Evolutionary conservation across 1,140 invertebrate species (phyloP).

Genomic region (Megalonaias nervosa): DNA sequence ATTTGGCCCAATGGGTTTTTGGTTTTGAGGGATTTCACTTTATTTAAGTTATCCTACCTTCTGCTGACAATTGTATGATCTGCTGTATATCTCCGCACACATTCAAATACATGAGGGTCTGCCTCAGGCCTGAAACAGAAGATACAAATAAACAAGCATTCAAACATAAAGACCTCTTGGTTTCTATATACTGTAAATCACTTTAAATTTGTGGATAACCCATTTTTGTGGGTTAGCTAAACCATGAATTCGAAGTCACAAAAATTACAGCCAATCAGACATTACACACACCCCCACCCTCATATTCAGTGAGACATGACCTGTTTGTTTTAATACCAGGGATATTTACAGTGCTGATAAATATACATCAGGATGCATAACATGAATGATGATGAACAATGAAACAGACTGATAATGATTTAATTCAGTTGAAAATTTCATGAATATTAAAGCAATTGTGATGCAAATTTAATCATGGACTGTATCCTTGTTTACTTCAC

Average conservation of each 20-base stretch:
- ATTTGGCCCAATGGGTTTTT: too few relatives aligned
- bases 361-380: too few relatives aligned
- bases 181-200: neutral
- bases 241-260: neutral
- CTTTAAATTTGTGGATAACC: neutral
- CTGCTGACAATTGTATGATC: conserved; percentile 87
- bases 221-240: neutral
- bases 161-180: neutral
- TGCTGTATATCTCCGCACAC: conserved; percentile 88
- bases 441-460: too few relatives aligned
- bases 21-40: too few relatives aligned
- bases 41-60: conserved; percentile 49
- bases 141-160: conserved; percentile 3
- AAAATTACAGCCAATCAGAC: neutral
- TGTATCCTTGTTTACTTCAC: too few relatives aligned
- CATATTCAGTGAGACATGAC: neutral
- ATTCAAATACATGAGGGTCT: conserved; percentile 87
- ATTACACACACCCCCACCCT: neutral
- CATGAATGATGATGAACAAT: too few relatives aligned
- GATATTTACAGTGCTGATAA: too few relatives aligned
- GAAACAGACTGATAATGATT: too few relatives aligned
- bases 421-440: too few relatives aligned
- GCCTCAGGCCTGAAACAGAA: conserved; percentile 77
- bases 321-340: too few relatives aligned
- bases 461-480: too few relatives aligned